Percentiles rank a stretch among this genome's conserved stretches.
These are phyloP conservation scores for Brachionus rubens DNA, from an alignment of 1,140 invertebrate species.

Conservation along the genomic window DNA sequence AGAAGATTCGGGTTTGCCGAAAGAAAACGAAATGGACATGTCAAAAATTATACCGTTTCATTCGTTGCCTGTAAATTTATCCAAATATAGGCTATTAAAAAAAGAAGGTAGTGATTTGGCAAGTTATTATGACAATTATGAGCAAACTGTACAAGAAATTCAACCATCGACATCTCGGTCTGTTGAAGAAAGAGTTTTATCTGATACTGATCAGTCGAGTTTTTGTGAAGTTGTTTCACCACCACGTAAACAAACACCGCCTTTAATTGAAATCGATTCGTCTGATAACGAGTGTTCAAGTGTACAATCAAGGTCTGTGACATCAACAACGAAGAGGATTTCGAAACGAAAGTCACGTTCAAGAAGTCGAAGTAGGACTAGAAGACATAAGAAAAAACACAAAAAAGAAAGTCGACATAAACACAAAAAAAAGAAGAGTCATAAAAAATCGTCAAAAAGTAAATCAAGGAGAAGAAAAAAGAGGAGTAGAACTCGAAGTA, in stretches of 20 bases:
- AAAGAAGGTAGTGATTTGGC: neutral
- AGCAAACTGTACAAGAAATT: neutral
- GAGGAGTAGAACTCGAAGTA: neutral
- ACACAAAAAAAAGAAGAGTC: slow-evolving; percentile 12
- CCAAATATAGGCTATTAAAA: slow-evolving; percentile 24
- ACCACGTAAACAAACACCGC: slow-evolving; percentile 20
- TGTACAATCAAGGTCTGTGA: neutral
- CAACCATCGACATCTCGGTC: slow-evolving; percentile 1
- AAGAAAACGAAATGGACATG: neutral
- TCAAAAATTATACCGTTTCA: neutral
- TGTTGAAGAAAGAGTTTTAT: neutral
- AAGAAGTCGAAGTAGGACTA: neutral
- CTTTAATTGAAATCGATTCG: neutral
- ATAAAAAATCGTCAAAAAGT: slow-evolving; percentile 21
- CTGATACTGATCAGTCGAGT: slow-evolving; percentile 35
- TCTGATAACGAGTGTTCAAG: neutral
- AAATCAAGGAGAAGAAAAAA: neutral
- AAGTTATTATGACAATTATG: neutral
- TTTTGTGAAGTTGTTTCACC: slow-evolving; percentile 42
- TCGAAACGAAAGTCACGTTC: neutral
- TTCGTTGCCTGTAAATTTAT: slow-evolving; percentile 1
- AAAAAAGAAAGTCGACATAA: neutral
- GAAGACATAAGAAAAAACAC: neutral
- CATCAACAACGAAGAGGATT: neutral
- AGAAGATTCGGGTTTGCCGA: neutral